These are phyloP conservation scores for Aphelinus atriplicis DNA, from an alignment of 1,140 invertebrate species.

Conservation along the genomic window DNA sequence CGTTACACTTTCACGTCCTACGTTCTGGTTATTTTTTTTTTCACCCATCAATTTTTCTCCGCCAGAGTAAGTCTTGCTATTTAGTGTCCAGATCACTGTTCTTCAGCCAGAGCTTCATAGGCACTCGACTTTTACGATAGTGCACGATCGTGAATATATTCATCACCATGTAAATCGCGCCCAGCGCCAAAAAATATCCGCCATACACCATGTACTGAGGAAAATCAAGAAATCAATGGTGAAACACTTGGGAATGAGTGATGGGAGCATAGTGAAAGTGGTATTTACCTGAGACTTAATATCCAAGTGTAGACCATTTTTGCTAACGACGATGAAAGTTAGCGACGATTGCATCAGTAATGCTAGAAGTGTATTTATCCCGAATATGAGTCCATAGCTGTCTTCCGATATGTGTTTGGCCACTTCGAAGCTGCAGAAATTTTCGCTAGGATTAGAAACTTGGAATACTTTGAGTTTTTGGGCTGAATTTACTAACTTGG, in stretches of 20 bases:
- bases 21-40: too few species aligned
- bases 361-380: constrained; percentile 86
- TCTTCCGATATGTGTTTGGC: constrained; percentile 81
- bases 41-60: too few species aligned
- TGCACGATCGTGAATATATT: constrained; percentile 51
- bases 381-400: constrained; percentile 90
- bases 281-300: constrained; percentile 65
- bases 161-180: constrained; percentile 63
- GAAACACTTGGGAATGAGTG: background rate
- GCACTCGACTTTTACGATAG: constrained; percentile 41
- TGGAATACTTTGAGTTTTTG: constrained; percentile 1
- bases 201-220: constrained; percentile 73
- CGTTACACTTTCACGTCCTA: too few species aligned
- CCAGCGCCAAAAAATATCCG: constrained; percentile 68
- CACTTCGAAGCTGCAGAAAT: constrained; percentile 79
- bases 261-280: background rate
- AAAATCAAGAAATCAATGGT: too few species aligned
- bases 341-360: constrained; percentile 81
- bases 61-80: too few species aligned
- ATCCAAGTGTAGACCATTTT: constrained; percentile 56
- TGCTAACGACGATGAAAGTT: constrained; percentile 74
- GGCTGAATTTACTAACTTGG: constrained; percentile 70
- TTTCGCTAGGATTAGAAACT: constrained; percentile 42
- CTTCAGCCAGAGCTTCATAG: constrained; percentile 44
- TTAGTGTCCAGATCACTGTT: background rate